Base-by-base conservation (phyloP, 1,140 invertebrate species). In the Mizuhopecten yessoensis region DNA sequence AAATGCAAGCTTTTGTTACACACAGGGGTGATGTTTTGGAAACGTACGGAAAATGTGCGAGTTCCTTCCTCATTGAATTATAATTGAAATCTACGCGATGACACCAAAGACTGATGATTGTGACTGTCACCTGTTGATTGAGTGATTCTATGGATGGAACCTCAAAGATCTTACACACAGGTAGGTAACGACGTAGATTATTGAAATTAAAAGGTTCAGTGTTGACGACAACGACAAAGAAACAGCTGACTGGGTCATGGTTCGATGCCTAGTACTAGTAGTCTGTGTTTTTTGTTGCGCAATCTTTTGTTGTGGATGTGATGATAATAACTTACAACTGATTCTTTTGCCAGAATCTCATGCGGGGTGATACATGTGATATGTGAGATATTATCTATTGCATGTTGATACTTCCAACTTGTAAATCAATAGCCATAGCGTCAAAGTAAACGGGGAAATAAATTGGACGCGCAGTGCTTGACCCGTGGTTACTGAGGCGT, bases 21-120 rank as follows among this genome's bases (percentile, higher is more conserved):
- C 57, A 75, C 57, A n/a, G n/a, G 3, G 57, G 57, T 29, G 57
- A 29, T 75, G 57, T 75, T 75, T 75, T 75, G 57, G 57, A 75
- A 75, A 75, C 57, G 57, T 75, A 75, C 57, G 57, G 57, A 75
- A n/a, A 75, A 75, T 75, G 57, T 75, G 57, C 57, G 57, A n/a
- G n/a, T n/a, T 75, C 57, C 23, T 75, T 75, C 57, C 57, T 75
- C 57, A 75, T 75, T 75, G 29, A 75, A 75, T 29, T 75, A 3
- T 75, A n/a, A 75, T 75, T 75, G n/a, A 29, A 75, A 75, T 75
- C 23, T n/a, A 11, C 57, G 11, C 3, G 57, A 75, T 75, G 57
- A 75, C 57, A 75, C 0, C 15, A 29, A 75, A 75, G 57, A 75
- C 57, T n/a, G 3, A 5, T 15, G 5, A 75, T 75, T 75, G 57